Evolutionary conservation across 2,888 invertebrate species (phyloP).

Genomic region (Anorthoa munda): DNA sequence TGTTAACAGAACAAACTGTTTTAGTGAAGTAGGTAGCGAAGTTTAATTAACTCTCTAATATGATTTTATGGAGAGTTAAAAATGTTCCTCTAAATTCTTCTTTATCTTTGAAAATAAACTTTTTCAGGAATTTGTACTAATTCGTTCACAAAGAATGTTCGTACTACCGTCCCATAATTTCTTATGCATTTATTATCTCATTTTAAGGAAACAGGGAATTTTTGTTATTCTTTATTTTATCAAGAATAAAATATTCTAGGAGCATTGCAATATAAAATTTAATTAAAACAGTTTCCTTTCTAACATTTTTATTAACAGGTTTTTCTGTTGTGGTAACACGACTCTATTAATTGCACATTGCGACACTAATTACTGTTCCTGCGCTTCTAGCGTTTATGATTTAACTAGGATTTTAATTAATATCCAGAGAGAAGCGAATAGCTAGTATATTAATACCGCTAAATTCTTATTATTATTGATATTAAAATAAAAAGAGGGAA

Average conservation of each 20-base stretch:
- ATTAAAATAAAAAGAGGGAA: too few species aligned
- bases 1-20: background rate
- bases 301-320: background rate
- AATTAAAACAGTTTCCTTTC: too few species aligned
- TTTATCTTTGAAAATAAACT: too few species aligned
- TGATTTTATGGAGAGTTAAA: conserved; percentile 1
- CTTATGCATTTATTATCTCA: background rate
- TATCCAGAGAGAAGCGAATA: background rate
- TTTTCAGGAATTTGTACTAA: background rate
- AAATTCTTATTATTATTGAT: too few species aligned
- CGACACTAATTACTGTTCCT: background rate
- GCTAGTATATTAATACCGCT: too few species aligned
- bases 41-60: background rate
- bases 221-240: background rate
- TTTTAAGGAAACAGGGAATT: background rate
- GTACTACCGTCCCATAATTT: background rate
- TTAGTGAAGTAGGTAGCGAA: background rate
- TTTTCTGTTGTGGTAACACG: background rate
- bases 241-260: background rate
- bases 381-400: background rate
- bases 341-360: background rate
- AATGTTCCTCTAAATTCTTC: background rate
- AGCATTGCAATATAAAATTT: background rate
- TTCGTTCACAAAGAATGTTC: background rate
- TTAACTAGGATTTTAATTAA: conserved; percentile 3